phyloP scores from a whole-genome alignment of 2,888 invertebrate genomes.

The Dicranocentrus wangi region DNA sequence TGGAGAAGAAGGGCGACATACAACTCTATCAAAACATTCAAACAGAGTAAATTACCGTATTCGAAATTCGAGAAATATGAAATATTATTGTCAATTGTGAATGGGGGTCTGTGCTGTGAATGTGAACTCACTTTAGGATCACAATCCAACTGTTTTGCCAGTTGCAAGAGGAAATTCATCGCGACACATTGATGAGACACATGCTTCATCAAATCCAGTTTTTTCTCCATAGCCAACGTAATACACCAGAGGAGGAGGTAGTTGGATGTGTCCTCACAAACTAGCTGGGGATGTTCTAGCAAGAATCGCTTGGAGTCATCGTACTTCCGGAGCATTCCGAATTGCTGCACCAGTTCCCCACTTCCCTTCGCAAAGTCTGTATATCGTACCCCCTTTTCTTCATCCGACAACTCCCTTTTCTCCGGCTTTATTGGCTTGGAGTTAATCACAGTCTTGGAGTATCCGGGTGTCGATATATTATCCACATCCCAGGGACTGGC shows the following conservation, averaged over 20 bases:
- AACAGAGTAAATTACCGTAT: too few species aligned
- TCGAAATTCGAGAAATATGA: too few species aligned
- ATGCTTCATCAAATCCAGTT: slow-evolving; percentile 95
- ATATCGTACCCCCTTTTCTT: slow-evolving; percentile 88
- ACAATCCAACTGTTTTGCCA: slow-evolving; percentile 92
- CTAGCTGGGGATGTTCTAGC: slow-evolving; percentile 84
- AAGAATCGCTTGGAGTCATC: slow-evolving; percentile 94
- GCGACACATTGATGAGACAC: slow-evolving; percentile 98
- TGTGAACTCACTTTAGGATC: slow-evolving; percentile 81
- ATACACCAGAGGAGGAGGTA: slow-evolving; percentile 99
- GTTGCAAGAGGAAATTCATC: slow-evolving; percentile 98
- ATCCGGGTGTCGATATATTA: slow-evolving; percentile 97
- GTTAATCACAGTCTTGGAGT: slow-evolving; percentile 96
- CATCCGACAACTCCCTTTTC: slow-evolving; percentile 84
- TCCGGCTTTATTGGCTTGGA: slow-evolving; percentile 81
- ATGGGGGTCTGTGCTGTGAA: too few species aligned
- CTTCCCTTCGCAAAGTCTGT: slow-evolving; percentile 92
- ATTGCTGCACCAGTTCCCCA: slow-evolving; percentile 90
- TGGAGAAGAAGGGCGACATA: slow-evolving; percentile 68
- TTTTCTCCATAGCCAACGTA: slow-evolving; percentile 97
- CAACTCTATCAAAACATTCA: slow-evolving; percentile 73
- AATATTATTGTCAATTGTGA: too few species aligned
- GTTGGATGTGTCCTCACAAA: slow-evolving; percentile 97
- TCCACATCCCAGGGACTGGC: slow-evolving; percentile 99
- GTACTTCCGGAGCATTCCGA: slow-evolving; percentile 91